phyloP scores from a whole-genome alignment of 2,888 invertebrate species.

The Acleris literana region DNA sequence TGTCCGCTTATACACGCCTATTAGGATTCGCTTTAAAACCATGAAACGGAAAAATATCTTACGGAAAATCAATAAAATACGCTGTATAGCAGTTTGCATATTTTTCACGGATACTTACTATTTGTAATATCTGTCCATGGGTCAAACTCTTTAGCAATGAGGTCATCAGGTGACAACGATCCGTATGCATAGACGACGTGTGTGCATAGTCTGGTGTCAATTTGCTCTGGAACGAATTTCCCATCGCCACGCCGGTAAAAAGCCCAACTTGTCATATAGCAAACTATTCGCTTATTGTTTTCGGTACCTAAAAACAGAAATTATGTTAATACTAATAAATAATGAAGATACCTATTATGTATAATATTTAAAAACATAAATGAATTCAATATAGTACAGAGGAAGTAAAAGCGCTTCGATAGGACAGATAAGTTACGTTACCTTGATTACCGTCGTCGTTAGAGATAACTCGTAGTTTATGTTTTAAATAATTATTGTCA shows the following conservation, averaged over 20 bases:
- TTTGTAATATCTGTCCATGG: conserved; percentile 95
- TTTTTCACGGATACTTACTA: conserved; percentile 77
- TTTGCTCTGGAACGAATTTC: conserved; percentile 93
- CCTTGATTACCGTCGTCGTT: conserved; percentile 5
- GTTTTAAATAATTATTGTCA: conserved; percentile 2
- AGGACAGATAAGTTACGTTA: neutral
- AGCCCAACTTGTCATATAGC: conserved; percentile 95
- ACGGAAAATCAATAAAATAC: too few relatives aligned
- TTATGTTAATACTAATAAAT: neutral
- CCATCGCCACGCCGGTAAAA: conserved; percentile 92
- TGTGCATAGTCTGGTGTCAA: conserved; percentile 92
- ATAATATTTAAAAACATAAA: too few relatives aligned
- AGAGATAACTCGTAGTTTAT: neutral
- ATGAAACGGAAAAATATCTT: too few relatives aligned
- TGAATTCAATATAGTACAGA: neutral
- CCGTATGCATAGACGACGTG: conserved; percentile 96
- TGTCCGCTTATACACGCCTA: too few relatives aligned
- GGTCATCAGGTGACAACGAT: conserved; percentile 90
- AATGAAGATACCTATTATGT: neutral
- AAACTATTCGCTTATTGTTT: conserved; percentile 85
- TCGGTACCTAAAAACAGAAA: conserved; percentile 57
- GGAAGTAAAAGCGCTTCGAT: conserved; percentile 3
- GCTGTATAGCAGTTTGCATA: too few relatives aligned
- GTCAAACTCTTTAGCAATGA: conserved; percentile 91
- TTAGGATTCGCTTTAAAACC: too few relatives aligned